Percentiles rank a stretch among this genome's conserved stretches.
Evolutionary conservation across 92 coral and sea anemone species (phyloP).

Genomic region (Blastomussa wellsi): DNA sequence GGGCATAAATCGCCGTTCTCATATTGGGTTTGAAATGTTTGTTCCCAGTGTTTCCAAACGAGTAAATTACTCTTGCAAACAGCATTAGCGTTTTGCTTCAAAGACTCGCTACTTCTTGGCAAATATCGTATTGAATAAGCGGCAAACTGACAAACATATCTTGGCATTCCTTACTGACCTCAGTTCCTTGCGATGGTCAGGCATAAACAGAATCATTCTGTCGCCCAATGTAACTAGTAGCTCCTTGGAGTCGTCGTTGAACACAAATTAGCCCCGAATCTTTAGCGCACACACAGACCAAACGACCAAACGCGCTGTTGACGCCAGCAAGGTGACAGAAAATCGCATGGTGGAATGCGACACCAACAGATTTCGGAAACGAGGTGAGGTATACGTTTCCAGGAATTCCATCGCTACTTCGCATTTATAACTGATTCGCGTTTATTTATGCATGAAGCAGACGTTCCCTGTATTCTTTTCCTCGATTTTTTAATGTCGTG

Average conservation of each 20-base stretch:
- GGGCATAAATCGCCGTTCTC: background rate
- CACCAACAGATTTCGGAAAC: background rate
- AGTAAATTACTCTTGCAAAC: background rate
- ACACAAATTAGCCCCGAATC: background rate
- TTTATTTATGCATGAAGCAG: background rate
- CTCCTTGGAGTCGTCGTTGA: background rate
- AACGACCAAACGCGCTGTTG: background rate
- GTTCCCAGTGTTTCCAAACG: background rate
- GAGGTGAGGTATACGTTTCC: background rate
- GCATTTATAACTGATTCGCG: background rate
- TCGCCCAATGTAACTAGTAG: background rate
- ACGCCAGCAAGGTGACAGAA: background rate
- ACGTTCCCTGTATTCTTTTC: no score
- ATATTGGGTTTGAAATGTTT: background rate
- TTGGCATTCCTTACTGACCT: background rate
- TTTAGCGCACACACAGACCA: background rate
- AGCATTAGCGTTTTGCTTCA: background rate
- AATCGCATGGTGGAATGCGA: background rate
- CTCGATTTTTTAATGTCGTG: background rate
- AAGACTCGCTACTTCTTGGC: background rate
- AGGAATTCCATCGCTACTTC: background rate
- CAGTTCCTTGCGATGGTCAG: background rate
- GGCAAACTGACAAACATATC: background rate
- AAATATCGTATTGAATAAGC: background rate
- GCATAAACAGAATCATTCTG: background rate